phyloP scores from a whole-genome alignment of 2,888 invertebrate species.

The Argyresthia goedartella region DNA sequence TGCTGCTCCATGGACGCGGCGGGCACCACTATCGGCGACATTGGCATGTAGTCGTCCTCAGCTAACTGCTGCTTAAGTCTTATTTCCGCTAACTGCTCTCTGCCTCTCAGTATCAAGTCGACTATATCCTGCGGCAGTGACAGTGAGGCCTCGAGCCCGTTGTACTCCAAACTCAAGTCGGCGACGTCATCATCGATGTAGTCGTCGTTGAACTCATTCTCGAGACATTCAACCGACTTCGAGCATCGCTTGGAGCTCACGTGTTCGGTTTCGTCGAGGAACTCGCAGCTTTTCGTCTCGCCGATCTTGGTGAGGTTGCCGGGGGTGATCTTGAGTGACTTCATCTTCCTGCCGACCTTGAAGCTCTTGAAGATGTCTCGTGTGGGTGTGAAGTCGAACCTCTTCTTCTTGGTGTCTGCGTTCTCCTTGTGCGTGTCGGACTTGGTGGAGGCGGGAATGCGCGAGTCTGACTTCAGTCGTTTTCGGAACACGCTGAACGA shows the following conservation, averaged over 20 bases:
- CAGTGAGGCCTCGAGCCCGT: slow-evolving; percentile 34
- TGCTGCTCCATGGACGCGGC: slow-evolving; percentile 38
- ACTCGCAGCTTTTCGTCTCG: slow-evolving; percentile 61
- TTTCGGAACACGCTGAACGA: slow-evolving; percentile 51
- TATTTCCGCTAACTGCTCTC: slow-evolving; percentile 31
- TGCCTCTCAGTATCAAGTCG: slow-evolving; percentile 39
- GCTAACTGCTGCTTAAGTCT: slow-evolving; percentile 24
- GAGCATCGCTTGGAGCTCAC: slow-evolving; percentile 40
- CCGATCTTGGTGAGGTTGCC: slow-evolving; percentile 33
- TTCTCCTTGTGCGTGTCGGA: slow-evolving; percentile 46
- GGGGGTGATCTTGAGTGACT: slow-evolving; percentile 39
- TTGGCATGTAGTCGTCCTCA: slow-evolving; percentile 53
- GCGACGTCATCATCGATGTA: slow-evolving; percentile 29
- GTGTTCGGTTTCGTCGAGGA: slow-evolving; percentile 44
- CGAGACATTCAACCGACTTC: slow-evolving; percentile 54
- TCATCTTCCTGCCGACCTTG: slow-evolving; percentile 53
- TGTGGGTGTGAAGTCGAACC: slow-evolving; percentile 61
- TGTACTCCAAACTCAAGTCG: slow-evolving; percentile 41
- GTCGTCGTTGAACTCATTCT: slow-evolving; percentile 22
- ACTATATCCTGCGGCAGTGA: slow-evolving; percentile 51
- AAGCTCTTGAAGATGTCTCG: slow-evolving; percentile 60
- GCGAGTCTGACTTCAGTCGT: slow-evolving; percentile 63
- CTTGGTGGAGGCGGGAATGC: slow-evolving; percentile 38
- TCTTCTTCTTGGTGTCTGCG: slow-evolving; percentile 57
- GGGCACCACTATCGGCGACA: slow-evolving; percentile 48